phyloP scores from a whole-genome alignment of 2,888 invertebrate species.

The Eupithecia tripunctaria region DNA sequence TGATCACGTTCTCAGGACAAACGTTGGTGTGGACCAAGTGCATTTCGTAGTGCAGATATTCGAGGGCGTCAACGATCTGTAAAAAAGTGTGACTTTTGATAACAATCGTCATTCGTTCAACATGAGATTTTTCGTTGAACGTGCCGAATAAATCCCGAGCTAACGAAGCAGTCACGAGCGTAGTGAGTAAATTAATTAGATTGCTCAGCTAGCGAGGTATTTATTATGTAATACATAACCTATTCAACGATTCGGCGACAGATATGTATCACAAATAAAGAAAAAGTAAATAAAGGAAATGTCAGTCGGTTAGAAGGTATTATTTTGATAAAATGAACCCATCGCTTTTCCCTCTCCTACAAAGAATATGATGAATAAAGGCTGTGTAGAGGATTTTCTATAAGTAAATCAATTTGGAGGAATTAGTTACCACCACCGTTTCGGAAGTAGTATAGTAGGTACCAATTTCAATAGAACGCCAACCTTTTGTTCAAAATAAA shows the following conservation, averaged over 20 bases:
- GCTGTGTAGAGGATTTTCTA: not conserved
- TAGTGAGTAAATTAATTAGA: no score
- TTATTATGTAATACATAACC: not conserved
- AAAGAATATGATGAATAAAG: not conserved
- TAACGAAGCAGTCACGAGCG: not conserved
- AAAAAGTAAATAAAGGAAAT: not conserved
- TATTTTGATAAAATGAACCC: not conserved
- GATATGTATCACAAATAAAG: not conserved
- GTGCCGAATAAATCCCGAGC: not conserved
- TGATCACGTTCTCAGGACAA: slow-evolving; percentile 93
- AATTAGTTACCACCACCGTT: not conserved
- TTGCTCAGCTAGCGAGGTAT: no score
- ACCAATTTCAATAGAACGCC: not conserved
- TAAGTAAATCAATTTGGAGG: not conserved
- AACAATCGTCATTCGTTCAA: not conserved
- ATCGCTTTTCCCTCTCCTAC: not conserved
- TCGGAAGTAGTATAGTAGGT: not conserved
- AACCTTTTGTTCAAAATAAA: not conserved
- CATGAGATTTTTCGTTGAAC: not conserved
- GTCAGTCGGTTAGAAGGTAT: not conserved
- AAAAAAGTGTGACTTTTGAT: not conserved
- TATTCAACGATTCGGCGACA: not conserved
- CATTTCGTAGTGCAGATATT: slow-evolving; percentile 95
- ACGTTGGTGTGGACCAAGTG: slow-evolving; percentile 97
- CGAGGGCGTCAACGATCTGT: slow-evolving; percentile 96